Conservation (phyloP, 2,113 vertebrate genomes). For the Chaenocephalus aceratus region DNA sequence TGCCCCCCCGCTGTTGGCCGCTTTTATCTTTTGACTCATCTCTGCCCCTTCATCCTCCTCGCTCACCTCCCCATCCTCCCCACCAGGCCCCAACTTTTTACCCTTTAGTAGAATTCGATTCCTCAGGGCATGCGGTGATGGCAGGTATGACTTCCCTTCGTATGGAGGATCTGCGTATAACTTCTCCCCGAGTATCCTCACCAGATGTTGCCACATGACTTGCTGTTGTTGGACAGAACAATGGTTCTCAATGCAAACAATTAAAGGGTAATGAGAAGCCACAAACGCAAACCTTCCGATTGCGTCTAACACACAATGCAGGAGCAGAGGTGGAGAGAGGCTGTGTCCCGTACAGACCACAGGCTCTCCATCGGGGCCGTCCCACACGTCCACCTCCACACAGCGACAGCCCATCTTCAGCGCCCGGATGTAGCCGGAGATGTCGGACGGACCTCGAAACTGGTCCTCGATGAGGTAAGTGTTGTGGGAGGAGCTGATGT, state of each 20-base stretch:
- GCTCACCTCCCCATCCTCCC: conserved; percentile 90
- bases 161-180: conserved; percentile 85
- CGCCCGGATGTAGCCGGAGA: conserved; percentile 93
- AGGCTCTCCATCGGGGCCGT: conserved; percentile 90
- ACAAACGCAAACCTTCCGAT: conserved; percentile 93
- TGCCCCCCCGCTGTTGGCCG: conserved; percentile 35
- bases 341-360: conserved; percentile 93
- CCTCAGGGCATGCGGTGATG: conserved; percentile 89
- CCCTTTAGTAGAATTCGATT: conserved; percentile 91
- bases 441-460: conserved; percentile 91
- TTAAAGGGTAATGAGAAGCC: conserved; percentile 91
- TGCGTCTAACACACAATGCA: conserved; percentile 90
- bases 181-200: conserved; percentile 88
- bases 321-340: conserved; percentile 90
- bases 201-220: conserved; percentile 89
- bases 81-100: conserved; percentile 86
- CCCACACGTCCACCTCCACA: conserved; percentile 94
- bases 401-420: conserved; percentile 96
- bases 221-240: conserved; percentile 92
- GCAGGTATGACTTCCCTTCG: conserved; percentile 87
- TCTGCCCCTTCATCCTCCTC: conserved; percentile 93
- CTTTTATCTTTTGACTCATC: conserved; percentile 88
- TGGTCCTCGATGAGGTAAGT: conserved; percentile 98
- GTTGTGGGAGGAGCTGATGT: conserved; percentile 95
- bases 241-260: conserved; percentile 94